Evolutionary conservation across 2,113 vertebrate genomes (phyloP).

Genomic region (Hucho hucho): DNA sequence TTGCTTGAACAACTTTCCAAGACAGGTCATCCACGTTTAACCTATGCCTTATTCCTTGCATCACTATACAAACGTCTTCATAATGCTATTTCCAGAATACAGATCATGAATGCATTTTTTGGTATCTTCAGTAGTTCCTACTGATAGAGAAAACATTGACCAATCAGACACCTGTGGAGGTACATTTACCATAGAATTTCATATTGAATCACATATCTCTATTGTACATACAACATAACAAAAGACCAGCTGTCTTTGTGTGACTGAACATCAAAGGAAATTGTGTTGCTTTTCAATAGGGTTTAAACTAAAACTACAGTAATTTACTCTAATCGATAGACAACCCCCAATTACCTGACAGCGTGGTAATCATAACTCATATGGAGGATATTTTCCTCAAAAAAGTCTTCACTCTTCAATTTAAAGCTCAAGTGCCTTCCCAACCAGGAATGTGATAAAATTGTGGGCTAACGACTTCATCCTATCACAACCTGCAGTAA

Average conservation of each 20-base stretch:
- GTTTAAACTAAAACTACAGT: conserved; percentile 12
- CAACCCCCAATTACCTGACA: conserved; percentile 23
- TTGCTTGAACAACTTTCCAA: too few species aligned
- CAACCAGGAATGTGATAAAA: conserved; percentile 21
- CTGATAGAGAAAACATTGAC: background rate
- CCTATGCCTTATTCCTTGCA: too few species aligned
- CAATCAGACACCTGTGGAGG: background rate
- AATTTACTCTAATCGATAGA: conserved; percentile 18
- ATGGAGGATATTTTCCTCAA: conserved; percentile 27
- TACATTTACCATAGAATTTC: background rate
- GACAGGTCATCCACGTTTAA: too few species aligned
- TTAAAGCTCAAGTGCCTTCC: background rate
- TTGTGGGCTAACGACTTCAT: conserved; percentile 36
- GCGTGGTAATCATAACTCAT: conserved; percentile 14
- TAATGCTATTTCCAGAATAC: too few species aligned
- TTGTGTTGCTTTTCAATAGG: conserved; percentile 6
- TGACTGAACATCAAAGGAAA: conserved; percentile 27
- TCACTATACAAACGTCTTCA: too few species aligned
- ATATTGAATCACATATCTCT: background rate
- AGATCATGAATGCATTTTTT: too few species aligned
- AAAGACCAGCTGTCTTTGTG: background rate
- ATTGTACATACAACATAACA: too few species aligned
- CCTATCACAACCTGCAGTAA: conserved; percentile 7
- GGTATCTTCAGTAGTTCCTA: background rate
- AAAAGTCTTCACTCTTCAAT: conserved; percentile 8